Percentiles rank a stretch among this genome's conserved stretches.
These are phyloP conservation scores for Lissonota sp. DNA, from an alignment of 2,888 invertebrate species.

Conservation along the genomic window DNA sequence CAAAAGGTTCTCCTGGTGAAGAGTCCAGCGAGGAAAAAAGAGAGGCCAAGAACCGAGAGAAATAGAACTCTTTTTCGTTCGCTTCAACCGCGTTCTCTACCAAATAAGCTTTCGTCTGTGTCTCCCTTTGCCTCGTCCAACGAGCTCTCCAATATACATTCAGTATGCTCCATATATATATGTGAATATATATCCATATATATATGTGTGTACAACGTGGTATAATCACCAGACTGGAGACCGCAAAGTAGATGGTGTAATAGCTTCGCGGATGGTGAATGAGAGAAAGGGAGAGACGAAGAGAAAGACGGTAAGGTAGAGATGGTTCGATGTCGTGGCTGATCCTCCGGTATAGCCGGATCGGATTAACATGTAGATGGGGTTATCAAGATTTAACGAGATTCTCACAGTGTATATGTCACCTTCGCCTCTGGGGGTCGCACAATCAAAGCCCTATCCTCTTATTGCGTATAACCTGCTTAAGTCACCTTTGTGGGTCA, in stretches of 20 bases:
- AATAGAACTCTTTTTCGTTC: not conserved
- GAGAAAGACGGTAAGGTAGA: not conserved
- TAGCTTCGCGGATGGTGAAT: slow-evolving; percentile 69
- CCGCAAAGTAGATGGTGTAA: slow-evolving; percentile 67
- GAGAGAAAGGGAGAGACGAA: slow-evolving; percentile 18
- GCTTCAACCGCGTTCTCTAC: not conserved
- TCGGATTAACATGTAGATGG: slow-evolving; percentile 81
- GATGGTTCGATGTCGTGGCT: slow-evolving; percentile 69
- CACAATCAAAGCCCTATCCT: slow-evolving; percentile 7
- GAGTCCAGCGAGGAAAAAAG: slow-evolving; percentile 4
- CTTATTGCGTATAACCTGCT: slow-evolving; percentile 6
- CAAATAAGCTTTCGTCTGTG: slow-evolving; percentile 31
- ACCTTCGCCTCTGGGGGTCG: slow-evolving; percentile 8
- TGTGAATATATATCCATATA: not conserved
- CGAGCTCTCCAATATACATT: slow-evolving; percentile 35
- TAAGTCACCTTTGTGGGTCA: not conserved
- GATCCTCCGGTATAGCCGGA: slow-evolving; percentile 70
- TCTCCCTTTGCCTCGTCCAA: slow-evolving; percentile 20
- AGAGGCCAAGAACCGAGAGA: slow-evolving; percentile 4
- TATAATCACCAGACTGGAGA: slow-evolving; percentile 55
- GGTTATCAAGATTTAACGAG: slow-evolving; percentile 81
- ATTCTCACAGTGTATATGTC: slow-evolving; percentile 60
- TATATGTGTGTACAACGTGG: slow-evolving; percentile 10
- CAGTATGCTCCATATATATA: slow-evolving; percentile 21
- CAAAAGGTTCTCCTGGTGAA: slow-evolving; percentile 25